Percentiles rank a stretch among this genome's conserved stretches.
phyloP scores from a whole-genome alignment of 2,113 vertebrate species.

The Actenoides hombroni region DNA sequence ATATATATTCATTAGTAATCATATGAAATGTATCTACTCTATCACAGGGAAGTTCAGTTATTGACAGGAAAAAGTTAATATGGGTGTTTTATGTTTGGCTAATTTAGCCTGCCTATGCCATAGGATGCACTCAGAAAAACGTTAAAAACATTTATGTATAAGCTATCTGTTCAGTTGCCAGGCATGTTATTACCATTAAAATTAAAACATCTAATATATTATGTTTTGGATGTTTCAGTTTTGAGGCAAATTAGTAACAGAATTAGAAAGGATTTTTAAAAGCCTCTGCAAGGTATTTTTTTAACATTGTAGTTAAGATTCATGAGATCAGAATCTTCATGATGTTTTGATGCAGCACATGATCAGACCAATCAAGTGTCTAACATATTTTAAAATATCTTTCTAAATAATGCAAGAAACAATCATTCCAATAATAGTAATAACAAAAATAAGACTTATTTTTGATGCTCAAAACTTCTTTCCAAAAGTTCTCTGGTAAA shows the following conservation, averaged over 20 bases:
- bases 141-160: not conserved
- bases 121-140: not conserved
- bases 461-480: not conserved
- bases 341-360: not conserved
- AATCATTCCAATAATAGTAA: not conserved
- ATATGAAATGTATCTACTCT: not conserved
- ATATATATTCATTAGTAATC: not conserved
- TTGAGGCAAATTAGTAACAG: not conserved
- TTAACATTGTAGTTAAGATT: not conserved
- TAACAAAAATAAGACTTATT: not conserved
- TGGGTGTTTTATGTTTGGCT: conserved; percentile 27
- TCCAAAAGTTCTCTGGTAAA: not conserved
- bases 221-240: not conserved
- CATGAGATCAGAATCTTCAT: not conserved
- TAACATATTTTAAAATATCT: not conserved
- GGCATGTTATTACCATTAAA: not conserved
- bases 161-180: not conserved
- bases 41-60: conserved; percentile 13
- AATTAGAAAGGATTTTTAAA: not conserved
- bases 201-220: not conserved
- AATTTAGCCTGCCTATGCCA: conserved; percentile 42
- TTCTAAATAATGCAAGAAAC: not conserved
- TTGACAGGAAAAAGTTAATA: not conserved
- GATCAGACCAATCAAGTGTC: not conserved
- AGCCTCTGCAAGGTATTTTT: not conserved